A percentile compares a stretch with the other conserved stretches of the same genome.
These are phyloP conservation scores for Tenthredo scrophulariae DNA, from an alignment of 2,888 invertebrate genomes.

Conservation along the genomic window DNA sequence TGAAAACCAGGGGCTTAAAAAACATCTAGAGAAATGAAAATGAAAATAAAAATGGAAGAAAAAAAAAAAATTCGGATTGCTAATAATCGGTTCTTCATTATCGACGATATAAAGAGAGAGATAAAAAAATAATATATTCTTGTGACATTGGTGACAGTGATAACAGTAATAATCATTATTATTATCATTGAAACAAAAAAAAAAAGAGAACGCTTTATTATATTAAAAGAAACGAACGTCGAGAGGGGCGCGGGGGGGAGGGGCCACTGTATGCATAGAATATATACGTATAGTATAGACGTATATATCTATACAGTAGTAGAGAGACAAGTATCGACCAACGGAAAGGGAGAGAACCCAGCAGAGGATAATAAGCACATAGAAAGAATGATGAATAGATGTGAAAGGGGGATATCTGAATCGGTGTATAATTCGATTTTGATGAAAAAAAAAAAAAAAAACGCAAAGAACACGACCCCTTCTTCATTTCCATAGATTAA, in stretches of 20 bases:
- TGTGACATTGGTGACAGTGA: neutral
- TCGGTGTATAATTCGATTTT: too few relatives aligned
- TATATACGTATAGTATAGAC: neutral
- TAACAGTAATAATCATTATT: neutral
- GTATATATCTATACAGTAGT: neutral
- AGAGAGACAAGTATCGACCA: slow-evolving; percentile 30
- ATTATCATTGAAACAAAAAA: neutral
- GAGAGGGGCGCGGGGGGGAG: neutral
- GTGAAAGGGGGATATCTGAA: too few relatives aligned
- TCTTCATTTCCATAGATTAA: too few relatives aligned
- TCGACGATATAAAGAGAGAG: neutral
- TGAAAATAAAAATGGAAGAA: neutral
- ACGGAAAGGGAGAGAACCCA: slow-evolving; percentile 8
- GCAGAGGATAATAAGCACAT: neutral
- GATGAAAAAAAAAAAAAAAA: too few relatives aligned
- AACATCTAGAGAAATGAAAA: neutral
- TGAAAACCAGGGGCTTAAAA: neutral
- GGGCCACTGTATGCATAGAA: neutral
- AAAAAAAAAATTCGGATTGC: neutral
- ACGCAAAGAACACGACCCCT: too few relatives aligned
- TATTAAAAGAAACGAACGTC: neutral
- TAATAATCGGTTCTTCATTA: neutral
- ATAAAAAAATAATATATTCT: neutral
- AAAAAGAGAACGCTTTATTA: neutral
- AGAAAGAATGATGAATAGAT: neutral